Base-by-base conservation (phyloP, 2,797 vertebrate species). In the Hydrocynus forskahlii region DNA sequence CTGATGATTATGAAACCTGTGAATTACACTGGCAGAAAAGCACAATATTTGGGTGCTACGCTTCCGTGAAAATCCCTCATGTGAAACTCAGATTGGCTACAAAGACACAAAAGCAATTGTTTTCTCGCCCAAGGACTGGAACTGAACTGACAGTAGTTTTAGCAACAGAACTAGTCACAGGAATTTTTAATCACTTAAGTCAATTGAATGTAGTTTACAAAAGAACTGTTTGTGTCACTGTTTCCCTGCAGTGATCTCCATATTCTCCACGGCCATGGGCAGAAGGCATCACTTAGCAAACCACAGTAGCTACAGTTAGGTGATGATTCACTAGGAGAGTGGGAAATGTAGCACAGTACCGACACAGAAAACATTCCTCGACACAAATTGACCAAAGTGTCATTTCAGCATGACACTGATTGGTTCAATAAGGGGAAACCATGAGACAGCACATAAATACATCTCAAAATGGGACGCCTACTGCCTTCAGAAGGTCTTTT, bases 301-400 rank as follows among this genome's bases (percentile, higher is more conserved):
- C 70, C 43, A 80, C 50, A 35, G 55, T 79, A 16, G 13, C 35
- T 68, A 62, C 78, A 77, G 43, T 73, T 52, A 82, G 72, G 78
- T 84, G 80, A 59, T 69, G 81, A 71, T 55, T 80, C 62, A 81
- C 69, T 76, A 52, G 50, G 5, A 83, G 38, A 62, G 64, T 25
- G 79, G 57, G 79, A 81, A 81, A 57, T 52, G 77, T 55, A 86
- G 76, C n/a, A 75, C 75, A 48, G 74, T 59, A 78, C 59, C 71
- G n/a, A 40, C 43, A 14, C 50, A 35, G 54, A 74, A 64, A 48
- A 69, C 85, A 88, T 70, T 88, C 70, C 69, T 67, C 35, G 80
- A 76, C 77, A 76, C 23, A 38, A 54, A 38, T 82, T 16, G 57
- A 29, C 57, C 13, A 43, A 19, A 52, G 13, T 45, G n/a, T 75